phyloP scores from a whole-genome alignment of 2,797 vertebrate genomes.

The Merluccius polli region DNA sequence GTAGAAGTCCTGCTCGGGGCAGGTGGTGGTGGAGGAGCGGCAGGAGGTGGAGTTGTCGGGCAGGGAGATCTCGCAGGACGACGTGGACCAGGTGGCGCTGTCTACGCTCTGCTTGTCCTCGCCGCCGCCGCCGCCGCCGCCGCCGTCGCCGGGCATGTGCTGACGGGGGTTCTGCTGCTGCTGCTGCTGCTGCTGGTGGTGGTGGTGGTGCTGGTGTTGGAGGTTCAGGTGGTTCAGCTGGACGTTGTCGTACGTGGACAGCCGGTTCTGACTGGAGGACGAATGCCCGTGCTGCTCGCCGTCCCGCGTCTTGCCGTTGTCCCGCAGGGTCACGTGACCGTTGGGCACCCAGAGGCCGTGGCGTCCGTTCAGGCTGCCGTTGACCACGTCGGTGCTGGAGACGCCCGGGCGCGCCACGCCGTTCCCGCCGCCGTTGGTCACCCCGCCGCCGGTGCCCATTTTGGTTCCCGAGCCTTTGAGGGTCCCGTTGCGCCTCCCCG shows the following conservation, averaged over 20 bases:
- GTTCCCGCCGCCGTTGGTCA: slow-evolving; percentile 74
- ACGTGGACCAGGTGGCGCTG: slow-evolving; percentile 98
- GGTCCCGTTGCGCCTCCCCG: slow-evolving; percentile 75
- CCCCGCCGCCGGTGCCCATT: slow-evolving; percentile 89
- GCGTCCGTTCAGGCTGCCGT: slow-evolving; percentile 68
- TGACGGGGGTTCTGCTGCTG: slow-evolving; percentile 74
- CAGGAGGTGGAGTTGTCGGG: slow-evolving; percentile 94
- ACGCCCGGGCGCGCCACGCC: slow-evolving; percentile 79
- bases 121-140: slow-evolving; percentile 73
- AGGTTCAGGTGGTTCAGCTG: slow-evolving; percentile 82
- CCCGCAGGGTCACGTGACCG: slow-evolving; percentile 84
- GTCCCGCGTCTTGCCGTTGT: slow-evolving; percentile 76
- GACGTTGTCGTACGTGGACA: slow-evolving; percentile 97
- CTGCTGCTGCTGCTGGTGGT: slow-evolving; percentile 79
- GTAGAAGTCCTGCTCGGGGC: slow-evolving; percentile 93
- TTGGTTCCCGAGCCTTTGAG: slow-evolving; percentile 87
- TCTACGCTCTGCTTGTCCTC: slow-evolving; percentile 98
- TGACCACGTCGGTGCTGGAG: slow-evolving; percentile 74
- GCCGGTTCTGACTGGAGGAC: slow-evolving; percentile 79
- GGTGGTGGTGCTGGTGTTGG: slow-evolving; percentile 63
- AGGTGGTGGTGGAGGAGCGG: slow-evolving; percentile 95
- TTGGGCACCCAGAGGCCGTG: slow-evolving; percentile 81
- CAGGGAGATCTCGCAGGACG: slow-evolving; percentile 96
- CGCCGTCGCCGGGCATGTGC: slow-evolving; percentile 63
- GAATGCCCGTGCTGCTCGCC: slow-evolving; percentile 46